Conservation (phyloP, 1,140 invertebrate species). For the Drosophila ironensis region DNA sequence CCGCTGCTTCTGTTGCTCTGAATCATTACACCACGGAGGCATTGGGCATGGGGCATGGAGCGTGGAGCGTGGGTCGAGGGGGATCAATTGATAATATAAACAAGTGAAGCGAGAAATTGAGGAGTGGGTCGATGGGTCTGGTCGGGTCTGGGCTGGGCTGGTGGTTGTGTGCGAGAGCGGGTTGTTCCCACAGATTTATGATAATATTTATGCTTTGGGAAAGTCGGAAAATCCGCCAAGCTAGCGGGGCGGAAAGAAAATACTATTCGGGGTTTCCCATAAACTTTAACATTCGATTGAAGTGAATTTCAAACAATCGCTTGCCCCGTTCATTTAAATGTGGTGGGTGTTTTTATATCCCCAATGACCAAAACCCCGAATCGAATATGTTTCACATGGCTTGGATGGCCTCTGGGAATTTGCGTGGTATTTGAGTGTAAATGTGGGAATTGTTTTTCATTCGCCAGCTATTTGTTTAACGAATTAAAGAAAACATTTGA, state of each 20-base stretch:
- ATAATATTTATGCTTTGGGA: slow-evolving; percentile 47
- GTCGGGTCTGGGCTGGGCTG: slow-evolving; percentile 18
- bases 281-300: slow-evolving; percentile 54
- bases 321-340: slow-evolving; percentile 6
- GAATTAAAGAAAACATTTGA: neutral
- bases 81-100: slow-evolving; percentile 54
- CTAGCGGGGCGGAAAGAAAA: slow-evolving; percentile 11
- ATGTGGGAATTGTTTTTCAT: neutral
- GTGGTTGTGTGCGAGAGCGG: slow-evolving; percentile 1
- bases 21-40: slow-evolving; percentile 38
- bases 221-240: slow-evolving; percentile 41
- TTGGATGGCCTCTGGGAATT: slow-evolving; percentile 1
- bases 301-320: slow-evolving; percentile 43
- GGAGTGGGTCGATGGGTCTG: slow-evolving; percentile 31
- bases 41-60: slow-evolving; percentile 11
- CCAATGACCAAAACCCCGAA: neutral
- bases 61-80: no score
- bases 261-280: slow-evolving; percentile 40
- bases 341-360: slow-evolving; percentile 19
- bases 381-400: slow-evolving; percentile 5
- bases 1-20: slow-evolving; percentile 11
- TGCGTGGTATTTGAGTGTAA: slow-evolving; percentile 11
- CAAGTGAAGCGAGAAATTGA: slow-evolving; percentile 33
- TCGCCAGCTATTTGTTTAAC: slow-evolving; percentile 3
- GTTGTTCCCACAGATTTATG: slow-evolving; percentile 51